Base-by-base conservation (phyloP, 1,140 invertebrate species). In the Harlomillsia oculata region DNA sequence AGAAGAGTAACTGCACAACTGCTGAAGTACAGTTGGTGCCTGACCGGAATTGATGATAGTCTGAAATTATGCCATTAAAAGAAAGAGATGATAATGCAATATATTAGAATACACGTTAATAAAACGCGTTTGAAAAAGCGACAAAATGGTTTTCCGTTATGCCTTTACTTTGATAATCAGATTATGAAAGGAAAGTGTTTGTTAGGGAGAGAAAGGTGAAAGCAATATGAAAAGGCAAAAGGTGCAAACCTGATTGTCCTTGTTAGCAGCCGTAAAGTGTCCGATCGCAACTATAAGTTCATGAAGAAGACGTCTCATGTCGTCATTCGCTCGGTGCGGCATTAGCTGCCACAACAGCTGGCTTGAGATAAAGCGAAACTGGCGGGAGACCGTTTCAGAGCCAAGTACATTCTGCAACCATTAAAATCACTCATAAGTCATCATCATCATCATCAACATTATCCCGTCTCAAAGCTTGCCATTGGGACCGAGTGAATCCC, bases 1-100 rank as follows among this genome's bases (percentile, higher is more conserved):
- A 69, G 92, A 90, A 2, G 92, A 89, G 58, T 95, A 72, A 2
- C 80, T 82, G 69, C 88, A 92, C n/a, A 95, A 73, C 67, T 90
- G 89, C 69, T 92, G 88, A 2, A 96, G 77, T 45, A 94, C 86
- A 25, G 87, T 91, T 21, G 81, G 87, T 44, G 81, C 80, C 70
- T 81, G 84, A 43, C 81, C 89, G 62, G 82, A 87, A 68, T 89
- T 84, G 63, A 87, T 79, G 21, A 87, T 74, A 69, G 78, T 77
- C 84, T 87, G 75, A 18, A 76, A 76, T 37, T 62, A 67, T 53
- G 8, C n/a, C 36, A 43, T 20, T 3, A 43, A 43, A 18, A 43
- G 16, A 53, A 53, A 1, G 13, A 23, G 36, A 37, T 39, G 14
- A 32, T 34, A 18, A 43, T 45, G 23, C 11, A 52, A n/a, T 39